A percentile compares a stretch with the other conserved stretches of the same genome.
These are phyloP conservation scores for Paragorgia papillata DNA, from an alignment of 92 coral and sea anemone genomes.

Conservation along the genomic window DNA sequence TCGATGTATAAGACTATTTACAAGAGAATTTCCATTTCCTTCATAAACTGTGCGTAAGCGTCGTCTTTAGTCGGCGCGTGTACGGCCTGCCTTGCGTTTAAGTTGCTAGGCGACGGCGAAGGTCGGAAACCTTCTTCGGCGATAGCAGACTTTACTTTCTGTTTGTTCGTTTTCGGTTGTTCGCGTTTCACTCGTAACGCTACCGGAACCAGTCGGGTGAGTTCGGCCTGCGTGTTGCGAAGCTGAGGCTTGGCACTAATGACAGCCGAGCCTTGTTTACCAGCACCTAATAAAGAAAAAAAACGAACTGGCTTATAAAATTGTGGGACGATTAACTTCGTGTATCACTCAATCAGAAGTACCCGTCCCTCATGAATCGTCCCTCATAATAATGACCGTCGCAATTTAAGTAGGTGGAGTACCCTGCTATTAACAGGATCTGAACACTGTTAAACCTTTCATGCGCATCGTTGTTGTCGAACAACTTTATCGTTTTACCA, in stretches of 20 bases:
- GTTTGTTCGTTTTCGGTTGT: constrained; percentile 67
- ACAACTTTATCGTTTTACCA: too few relatives aligned
- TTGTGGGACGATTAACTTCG: too few relatives aligned
- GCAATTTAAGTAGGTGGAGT: too few relatives aligned
- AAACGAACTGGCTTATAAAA: too few relatives aligned
- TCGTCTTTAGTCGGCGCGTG: constrained; percentile 94
- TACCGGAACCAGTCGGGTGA: constrained; percentile 91
- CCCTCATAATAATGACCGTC: too few relatives aligned
- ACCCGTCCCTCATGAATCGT: too few relatives aligned
- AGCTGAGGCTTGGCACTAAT: constrained; percentile 95
- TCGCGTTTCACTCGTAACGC: constrained; percentile 94
- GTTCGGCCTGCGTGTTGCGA: constrained; percentile 95
- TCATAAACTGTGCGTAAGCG: constrained; percentile 97
- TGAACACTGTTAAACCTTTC: too few relatives aligned
- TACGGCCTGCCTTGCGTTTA: constrained; percentile 61
- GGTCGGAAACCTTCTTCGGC: constrained; percentile 65
- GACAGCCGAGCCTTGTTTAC: constrained; percentile 74
- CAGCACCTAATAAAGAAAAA: constrained; percentile 61
- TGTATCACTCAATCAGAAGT: too few relatives aligned
- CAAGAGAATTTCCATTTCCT: constrained; percentile 92
- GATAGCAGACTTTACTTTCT: constrained; percentile 59
- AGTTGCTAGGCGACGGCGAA: constrained; percentile 63
- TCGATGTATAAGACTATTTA: constrained; percentile 43
- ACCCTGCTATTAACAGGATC: too few relatives aligned
- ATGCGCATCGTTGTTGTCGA: too few relatives aligned